Evolutionary conservation across 2,888 invertebrate genomes (phyloP).

Genomic region (Drosophila ochracea): DNA sequence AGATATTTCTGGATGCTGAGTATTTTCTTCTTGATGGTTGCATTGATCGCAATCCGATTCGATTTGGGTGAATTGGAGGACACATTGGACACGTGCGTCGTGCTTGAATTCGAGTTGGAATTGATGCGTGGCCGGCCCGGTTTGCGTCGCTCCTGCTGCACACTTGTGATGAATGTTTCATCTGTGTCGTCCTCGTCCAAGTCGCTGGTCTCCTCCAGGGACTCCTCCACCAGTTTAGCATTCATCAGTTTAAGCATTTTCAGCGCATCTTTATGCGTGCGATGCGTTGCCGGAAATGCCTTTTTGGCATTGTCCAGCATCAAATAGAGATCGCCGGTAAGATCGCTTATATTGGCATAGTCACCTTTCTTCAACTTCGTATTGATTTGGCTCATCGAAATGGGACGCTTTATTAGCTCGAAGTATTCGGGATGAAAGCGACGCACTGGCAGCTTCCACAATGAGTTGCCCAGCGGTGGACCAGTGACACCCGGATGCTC

Average conservation of each 20-base stretch:
- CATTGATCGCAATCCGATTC: conserved; percentile 81
- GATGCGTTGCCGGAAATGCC: conserved; percentile 93
- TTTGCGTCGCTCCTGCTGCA: conserved; percentile 75
- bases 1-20: conserved; percentile 92
- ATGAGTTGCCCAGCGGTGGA: conserved; percentile 94
- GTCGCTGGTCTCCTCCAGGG: conserved; percentile 81
- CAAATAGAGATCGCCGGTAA: conserved; percentile 96
- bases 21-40: conserved; percentile 90
- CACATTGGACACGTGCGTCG: conserved; percentile 61
- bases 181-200: conserved; percentile 74
- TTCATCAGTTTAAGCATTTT: conserved; percentile 94
- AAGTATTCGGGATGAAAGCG: conserved; percentile 98
- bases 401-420: conserved; percentile 97
- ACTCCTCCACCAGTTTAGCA: conserved; percentile 88
- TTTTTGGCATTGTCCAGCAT: conserved; percentile 99
- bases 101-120: conserved; percentile 66
- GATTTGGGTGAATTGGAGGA: conserved; percentile 79
- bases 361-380: conserved; percentile 92
- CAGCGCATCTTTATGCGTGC: conserved; percentile 93
- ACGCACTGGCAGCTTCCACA: conserved; percentile 96
- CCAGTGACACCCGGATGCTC: conserved; percentile 87
- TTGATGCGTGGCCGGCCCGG: conserved; percentile 83
- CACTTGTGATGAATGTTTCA: conserved; percentile 56
- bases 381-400: conserved; percentile 96
- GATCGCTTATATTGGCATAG: conserved; percentile 94